These are phyloP conservation scores for Taphrorychus bicolor DNA, from an alignment of 2,888 invertebrate species.

Conservation along the genomic window DNA sequence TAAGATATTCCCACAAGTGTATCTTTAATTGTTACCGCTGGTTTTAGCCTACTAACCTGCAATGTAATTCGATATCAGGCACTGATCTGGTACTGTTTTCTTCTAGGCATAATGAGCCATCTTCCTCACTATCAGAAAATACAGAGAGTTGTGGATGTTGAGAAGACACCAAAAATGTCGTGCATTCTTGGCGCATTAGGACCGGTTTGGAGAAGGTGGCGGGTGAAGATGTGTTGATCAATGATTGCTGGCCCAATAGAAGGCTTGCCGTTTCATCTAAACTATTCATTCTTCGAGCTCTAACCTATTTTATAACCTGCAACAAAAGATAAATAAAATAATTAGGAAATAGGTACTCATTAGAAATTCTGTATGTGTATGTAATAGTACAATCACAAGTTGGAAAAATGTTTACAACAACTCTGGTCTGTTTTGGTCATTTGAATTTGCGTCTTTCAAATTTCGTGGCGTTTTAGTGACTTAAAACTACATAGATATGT, in stretches of 20 bases:
- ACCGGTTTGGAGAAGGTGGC: conserved; percentile 74
- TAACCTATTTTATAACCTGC: conserved; percentile 42
- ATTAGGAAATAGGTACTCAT: too few species aligned
- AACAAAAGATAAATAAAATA: conserved; percentile 9
- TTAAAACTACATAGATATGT: too few species aligned
- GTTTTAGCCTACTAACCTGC: conserved; percentile 57
- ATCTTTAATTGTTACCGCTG: not conserved
- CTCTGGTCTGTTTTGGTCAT: too few species aligned
- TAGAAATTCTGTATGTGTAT: too few species aligned
- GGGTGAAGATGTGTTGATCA: conserved; percentile 62
- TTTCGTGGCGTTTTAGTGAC: too few species aligned
- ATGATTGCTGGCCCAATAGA: conserved; percentile 70
- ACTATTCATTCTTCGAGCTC: conserved; percentile 63
- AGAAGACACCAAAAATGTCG: conserved; percentile 74
- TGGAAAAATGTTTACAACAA: too few species aligned
- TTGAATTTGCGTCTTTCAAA: too few species aligned
- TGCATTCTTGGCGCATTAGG: conserved; percentile 85
- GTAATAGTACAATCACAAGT: too few species aligned
- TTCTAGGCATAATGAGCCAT: conserved; percentile 69
- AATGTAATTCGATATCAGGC: conserved; percentile 83
- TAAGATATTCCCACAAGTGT: not conserved
- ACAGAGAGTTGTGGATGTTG: conserved; percentile 74
- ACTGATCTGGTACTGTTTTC: conserved; percentile 78
- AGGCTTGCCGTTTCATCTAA: conserved; percentile 85
- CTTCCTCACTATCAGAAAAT: conserved; percentile 81